Evolutionary conservation across 2,888 invertebrate genomes (phyloP), one percentile per base, ranked within the genome.

Genomic region (Himalopsyche japonica): DNA sequence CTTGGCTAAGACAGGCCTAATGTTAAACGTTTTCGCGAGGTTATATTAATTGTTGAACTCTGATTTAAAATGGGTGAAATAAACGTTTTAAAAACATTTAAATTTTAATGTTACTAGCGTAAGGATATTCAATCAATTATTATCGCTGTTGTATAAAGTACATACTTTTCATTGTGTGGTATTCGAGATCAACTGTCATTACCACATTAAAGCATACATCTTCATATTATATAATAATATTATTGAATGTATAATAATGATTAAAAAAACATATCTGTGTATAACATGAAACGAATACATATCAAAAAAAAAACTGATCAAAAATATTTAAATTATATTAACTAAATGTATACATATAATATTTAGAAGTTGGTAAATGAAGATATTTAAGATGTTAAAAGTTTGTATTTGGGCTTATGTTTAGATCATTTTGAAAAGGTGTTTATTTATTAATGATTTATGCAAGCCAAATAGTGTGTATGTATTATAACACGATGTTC

Each of bases 321-420:
- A 84, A 86, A 84, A 82, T 82, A 82, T 84, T 86, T 78, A 79
- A 43, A 43, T 43, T 15, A 12, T 43, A 43, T 43, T 43, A 43
- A 1, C 15, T 43, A 43, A 12, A 15, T 78, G 80, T 80, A 76
- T 83, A 85, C 82, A 83, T 80, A 80, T 82, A 76, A 32, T 82
- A 81, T 43, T 82, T 83, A 70, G 70, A 3, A 70, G 12, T 70
- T 30, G 4, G 37, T 80, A 78, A 34, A 78, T 84, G 43, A 15
- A 81, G 64, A 48, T 76, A 82, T 80, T 82, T 80, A 79, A 81
- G 83, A 81, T 79, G 87, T 87, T 43, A 43, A 86, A 87, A 87
- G 87, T 88, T 88, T 87, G 88, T 89, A 88, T 89, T 87, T 90
- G 84, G 89, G 88, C 89, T 89, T 89, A 88, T 88, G 88, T 87